Evolutionary conservation across 2,888 invertebrate species (phyloP).

Genomic region (Trachelus troglodyta): DNA sequence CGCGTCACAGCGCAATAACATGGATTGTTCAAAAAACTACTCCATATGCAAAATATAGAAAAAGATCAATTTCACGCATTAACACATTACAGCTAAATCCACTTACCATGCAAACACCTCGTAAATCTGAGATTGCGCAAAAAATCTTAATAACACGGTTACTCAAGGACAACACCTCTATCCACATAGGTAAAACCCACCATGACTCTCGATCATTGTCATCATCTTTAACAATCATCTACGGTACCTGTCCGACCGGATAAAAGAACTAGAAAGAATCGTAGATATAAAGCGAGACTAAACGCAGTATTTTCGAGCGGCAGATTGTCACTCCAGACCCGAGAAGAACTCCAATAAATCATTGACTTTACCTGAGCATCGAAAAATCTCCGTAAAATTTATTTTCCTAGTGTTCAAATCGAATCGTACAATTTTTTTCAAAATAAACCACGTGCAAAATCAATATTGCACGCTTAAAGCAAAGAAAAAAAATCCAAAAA

Average conservation of each 20-base stretch:
- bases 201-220: not conserved
- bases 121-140: not conserved
- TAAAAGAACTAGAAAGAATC: not conserved
- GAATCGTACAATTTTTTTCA: not conserved
- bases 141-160: not conserved
- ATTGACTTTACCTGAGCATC: not conserved
- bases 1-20: not conserved
- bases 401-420: not conserved
- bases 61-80: not conserved
- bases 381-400: not conserved
- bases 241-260: not conserved
- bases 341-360: not conserved
- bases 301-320: not conserved
- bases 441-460: too few relatives aligned
- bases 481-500: not conserved
- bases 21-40: not conserved
- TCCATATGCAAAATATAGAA: not conserved
- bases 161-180: too few relatives aligned
- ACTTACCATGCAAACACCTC: not conserved
- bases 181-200: not conserved
- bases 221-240: not conserved
- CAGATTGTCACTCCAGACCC: not conserved
- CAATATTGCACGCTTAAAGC: too few relatives aligned
- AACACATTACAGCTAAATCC: not conserved
- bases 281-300: not conserved